phyloP scores from a whole-genome alignment of 2,888 invertebrate species.

The Poecilobothrus nobilitatus region DNA sequence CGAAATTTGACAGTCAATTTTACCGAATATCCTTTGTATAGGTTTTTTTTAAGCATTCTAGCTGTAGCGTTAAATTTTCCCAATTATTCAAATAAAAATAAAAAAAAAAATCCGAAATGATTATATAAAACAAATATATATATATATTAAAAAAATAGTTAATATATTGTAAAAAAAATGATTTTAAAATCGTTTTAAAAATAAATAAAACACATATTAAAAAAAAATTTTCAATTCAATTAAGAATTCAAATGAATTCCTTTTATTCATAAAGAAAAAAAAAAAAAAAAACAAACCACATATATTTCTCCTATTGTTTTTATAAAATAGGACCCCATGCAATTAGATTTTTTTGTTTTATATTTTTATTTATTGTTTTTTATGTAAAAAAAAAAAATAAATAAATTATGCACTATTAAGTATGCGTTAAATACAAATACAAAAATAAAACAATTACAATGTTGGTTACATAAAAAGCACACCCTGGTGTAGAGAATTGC shows the following conservation, averaged over 20 bases:
- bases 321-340: not conserved
- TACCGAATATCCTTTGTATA: no score
- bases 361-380: not conserved
- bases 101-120: no score
- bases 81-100: no score
- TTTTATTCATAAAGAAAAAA: not conserved
- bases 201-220: no score
- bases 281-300: not conserved
- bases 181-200: no score
- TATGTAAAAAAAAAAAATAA: not conserved
- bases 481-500: not conserved
- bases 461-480: not conserved
- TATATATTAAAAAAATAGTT: no score
- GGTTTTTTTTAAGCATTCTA: no score
- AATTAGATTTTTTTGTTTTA: not conserved
- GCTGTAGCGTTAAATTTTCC: no score
- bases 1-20: no score
- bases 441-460: not conserved
- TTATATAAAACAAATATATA: no score
- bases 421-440: constrained; percentile 6
- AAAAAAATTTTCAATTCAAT: no score
- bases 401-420: not conserved
- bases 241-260: not conserved
- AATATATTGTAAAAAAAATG: no score
- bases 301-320: not conserved